Conservation (phyloP, 1,140 invertebrate genomes). For the Zaprionus camerounensis region DNA sequence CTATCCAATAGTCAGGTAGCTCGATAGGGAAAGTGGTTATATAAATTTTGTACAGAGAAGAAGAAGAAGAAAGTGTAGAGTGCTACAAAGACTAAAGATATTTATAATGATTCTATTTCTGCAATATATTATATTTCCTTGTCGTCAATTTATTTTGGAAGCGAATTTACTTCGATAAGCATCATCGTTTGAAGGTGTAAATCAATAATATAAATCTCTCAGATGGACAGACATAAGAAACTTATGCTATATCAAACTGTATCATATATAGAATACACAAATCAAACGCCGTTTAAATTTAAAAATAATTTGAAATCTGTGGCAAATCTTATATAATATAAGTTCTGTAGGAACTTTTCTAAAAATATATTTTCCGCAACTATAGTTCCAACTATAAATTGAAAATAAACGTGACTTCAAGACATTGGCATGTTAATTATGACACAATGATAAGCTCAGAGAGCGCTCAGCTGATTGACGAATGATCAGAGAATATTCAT, state of each 20-base stretch:
- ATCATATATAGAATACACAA: not conserved
- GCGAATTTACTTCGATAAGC: no score
- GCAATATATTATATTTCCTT: not conserved
- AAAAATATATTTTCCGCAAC: not conserved
- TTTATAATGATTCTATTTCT: not conserved
- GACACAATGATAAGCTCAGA: not conserved
- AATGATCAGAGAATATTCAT: not conserved
- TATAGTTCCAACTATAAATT: not conserved
- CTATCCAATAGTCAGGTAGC: constrained; percentile 11
- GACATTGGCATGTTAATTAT: constrained; percentile 1
- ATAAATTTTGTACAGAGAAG: not conserved
- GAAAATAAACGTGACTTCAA: not conserved
- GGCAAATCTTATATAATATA: constrained; percentile 5
- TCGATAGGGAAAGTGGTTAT: not conserved
- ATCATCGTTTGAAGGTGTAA: not conserved
- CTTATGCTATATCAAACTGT: not conserved
- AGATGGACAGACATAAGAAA: not conserved
- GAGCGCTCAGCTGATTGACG: not conserved
- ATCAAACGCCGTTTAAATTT: not conserved
- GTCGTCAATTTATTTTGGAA: no score
- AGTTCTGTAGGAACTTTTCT: not conserved
- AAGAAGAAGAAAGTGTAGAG: not conserved
- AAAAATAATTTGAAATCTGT: not conserved
- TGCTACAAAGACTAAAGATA: not conserved
- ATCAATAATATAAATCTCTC: not conserved